Conservation (phyloP, 2,797 vertebrate genomes). For the Chloroceryle amazona region DNA sequence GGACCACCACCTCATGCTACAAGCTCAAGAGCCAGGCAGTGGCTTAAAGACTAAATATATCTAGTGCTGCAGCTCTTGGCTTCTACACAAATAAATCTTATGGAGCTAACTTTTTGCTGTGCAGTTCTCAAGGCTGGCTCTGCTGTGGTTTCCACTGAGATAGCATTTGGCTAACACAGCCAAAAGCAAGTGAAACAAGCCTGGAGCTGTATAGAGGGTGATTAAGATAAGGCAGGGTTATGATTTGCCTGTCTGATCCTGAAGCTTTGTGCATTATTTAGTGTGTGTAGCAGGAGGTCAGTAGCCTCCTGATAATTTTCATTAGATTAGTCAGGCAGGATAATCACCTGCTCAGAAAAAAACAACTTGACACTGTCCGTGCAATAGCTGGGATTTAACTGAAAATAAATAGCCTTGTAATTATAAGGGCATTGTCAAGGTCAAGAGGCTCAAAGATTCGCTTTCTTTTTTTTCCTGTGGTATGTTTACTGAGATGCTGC, state of each 20-base stretch:
- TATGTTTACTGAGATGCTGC: slow-evolving; percentile 59
- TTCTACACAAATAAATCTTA: slow-evolving; percentile 45
- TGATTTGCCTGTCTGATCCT: slow-evolving; percentile 73
- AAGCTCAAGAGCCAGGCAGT: background rate
- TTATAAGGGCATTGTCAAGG: slow-evolving; percentile 64
- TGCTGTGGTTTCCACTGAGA: slow-evolving; percentile 29
- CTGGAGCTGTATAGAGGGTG: slow-evolving; percentile 59
- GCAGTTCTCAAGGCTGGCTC: background rate
- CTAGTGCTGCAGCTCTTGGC: slow-evolving; percentile 5
- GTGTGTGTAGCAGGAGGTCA: slow-evolving; percentile 68
- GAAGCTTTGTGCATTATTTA: slow-evolving; percentile 72
- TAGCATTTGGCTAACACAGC: slow-evolving; percentile 40
- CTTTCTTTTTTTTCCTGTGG: slow-evolving; percentile 22
- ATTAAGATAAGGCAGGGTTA: slow-evolving; percentile 74
- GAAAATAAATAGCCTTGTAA: slow-evolving; percentile 71
- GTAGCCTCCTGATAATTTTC: slow-evolving; percentile 69
- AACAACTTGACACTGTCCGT: slow-evolving; percentile 56
- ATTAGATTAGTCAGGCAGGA: slow-evolving; percentile 70
- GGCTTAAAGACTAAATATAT: slow-evolving; percentile 20
- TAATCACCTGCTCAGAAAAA: slow-evolving; percentile 70
- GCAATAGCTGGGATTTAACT: slow-evolving; percentile 61
- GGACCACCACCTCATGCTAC: background rate
- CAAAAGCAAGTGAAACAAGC: slow-evolving; percentile 36
- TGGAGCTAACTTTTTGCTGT: background rate
- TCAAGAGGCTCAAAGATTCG: slow-evolving; percentile 44